A percentile compares a stretch with the other conserved stretches of the same genome.
phyloP scores from a whole-genome alignment of 2,113 vertebrate genomes.

The Stictonetta naevosa region DNA sequence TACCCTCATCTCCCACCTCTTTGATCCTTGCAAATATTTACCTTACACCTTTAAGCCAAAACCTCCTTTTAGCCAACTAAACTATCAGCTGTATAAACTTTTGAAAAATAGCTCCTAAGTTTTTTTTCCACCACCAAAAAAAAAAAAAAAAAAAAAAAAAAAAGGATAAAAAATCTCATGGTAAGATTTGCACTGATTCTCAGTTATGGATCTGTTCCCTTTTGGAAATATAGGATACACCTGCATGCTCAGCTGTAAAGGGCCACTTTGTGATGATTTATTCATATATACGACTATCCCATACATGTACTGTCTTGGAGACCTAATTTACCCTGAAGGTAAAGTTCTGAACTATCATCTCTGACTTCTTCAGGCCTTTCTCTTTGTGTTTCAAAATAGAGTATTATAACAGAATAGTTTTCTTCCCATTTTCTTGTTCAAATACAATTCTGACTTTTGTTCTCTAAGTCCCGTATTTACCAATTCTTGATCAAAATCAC shows the following conservation, averaged over 20 bases:
- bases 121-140: neutral
- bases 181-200: neutral
- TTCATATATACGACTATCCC: neutral
- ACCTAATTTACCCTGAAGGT: neutral
- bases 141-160: neutral
- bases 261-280: neutral
- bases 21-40: constrained; percentile 46
- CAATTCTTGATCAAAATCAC: neutral
- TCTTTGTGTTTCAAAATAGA: neutral
- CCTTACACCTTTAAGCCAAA: constrained; percentile 24
- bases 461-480: neutral
- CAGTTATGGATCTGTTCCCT: neutral
- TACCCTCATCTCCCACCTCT: neutral
- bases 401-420: neutral
- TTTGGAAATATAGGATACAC: neutral
- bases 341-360: neutral
- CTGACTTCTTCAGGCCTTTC: neutral
- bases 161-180: neutral
- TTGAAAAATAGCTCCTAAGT: neutral
- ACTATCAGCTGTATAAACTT: constrained; percentile 36
- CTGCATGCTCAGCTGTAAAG: neutral
- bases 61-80: neutral
- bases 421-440: neutral
- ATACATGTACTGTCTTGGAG: neutral
- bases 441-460: neutral